phyloP scores from a whole-genome alignment of 2,113 vertebrate species.

The Syrmaticus mikado region DNA sequence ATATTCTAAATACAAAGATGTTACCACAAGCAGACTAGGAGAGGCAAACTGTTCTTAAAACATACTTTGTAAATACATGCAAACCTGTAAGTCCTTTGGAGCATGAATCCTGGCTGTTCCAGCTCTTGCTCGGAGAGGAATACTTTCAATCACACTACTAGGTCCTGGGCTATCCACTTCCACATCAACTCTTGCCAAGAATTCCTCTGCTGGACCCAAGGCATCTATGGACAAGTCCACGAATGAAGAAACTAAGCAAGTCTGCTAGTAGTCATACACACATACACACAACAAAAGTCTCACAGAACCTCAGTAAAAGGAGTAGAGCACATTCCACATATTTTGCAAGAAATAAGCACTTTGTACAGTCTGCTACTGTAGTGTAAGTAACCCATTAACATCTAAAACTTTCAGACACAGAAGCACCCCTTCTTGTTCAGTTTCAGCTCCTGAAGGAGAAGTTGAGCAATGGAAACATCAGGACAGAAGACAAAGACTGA shows the following conservation, averaged over 20 bases:
- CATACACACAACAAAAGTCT: not conserved
- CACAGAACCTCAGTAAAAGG: not conserved
- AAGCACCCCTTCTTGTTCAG: not conserved
- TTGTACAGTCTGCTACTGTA: not conserved
- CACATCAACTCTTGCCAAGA: slow-evolving; percentile 88
- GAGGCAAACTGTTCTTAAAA: not conserved
- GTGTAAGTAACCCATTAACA: not conserved
- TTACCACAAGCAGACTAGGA: not conserved
- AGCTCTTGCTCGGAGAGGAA: slow-evolving; percentile 86
- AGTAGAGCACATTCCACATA: not conserved
- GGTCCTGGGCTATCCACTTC: slow-evolving; percentile 93
- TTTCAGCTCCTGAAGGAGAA: not conserved
- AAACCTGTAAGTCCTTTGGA: slow-evolving; percentile 91
- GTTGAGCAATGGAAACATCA: not conserved
- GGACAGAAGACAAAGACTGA: not conserved
- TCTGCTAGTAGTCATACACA: not conserved
- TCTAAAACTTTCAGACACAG: not conserved
- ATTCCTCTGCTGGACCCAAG: slow-evolving; percentile 87
- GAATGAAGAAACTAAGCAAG: not conserved
- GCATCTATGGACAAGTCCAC: slow-evolving; percentile 72
- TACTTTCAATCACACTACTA: slow-evolving; percentile 84
- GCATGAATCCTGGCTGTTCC: slow-evolving; percentile 91
- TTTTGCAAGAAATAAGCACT: not conserved
- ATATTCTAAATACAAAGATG: not conserved
- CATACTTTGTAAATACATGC: not conserved